Base-by-base conservation (phyloP, 2,888 invertebrate species). In the Leptinotarsa haldemani region DNA sequence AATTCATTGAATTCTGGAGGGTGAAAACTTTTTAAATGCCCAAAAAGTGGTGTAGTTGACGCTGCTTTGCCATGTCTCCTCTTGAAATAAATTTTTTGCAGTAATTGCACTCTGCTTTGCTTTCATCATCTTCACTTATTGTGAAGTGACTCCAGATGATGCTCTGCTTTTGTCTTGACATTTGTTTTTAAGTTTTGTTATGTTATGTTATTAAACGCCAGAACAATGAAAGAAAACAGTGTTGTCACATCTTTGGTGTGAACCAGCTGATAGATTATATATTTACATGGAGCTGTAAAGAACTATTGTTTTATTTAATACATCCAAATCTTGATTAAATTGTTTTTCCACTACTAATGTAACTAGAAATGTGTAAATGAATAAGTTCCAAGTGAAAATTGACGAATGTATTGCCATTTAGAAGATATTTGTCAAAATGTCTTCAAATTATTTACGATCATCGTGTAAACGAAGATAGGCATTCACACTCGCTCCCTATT, bases 191-290 rank as follows among this genome's bases (percentile, higher is more conserved):
- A 25, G 25, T 25, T 25, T 25, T 25, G n/a, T n/a, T n/a, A n/a
- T n/a, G n/a, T n/a, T n/a, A n/a, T 48, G 48, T 48, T 48, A 48
- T 48, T 15, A 48, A 48, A 48, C 48, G 48, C 48, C 1, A 15
- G 48, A 15, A 48, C 48, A 48, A 48, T 48, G 48, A 48, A 48
- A 48, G 48, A 48, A 48, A 48, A 48, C 48, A 48, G 48, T 48
- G 48, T 48, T 48, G 48, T 48, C 48, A 48, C 48, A 48, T 48
- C 48, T 48, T 48, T 48, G 48, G 48, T 48, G 48, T 48, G 48
- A 48, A 48, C 15, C 48, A 48, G 48, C 48, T 48, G 48, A 48
- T 48, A 48, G 48, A 16, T 48, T 48, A 48, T 48, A 48, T 48
- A 15, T 48, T 48, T 48, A 48, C 48, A 48, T 15, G 48, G 48